Evolutionary conservation across 2,888 invertebrate genomes (phyloP).

Genomic region (Drosophila percnosoma): DNA sequence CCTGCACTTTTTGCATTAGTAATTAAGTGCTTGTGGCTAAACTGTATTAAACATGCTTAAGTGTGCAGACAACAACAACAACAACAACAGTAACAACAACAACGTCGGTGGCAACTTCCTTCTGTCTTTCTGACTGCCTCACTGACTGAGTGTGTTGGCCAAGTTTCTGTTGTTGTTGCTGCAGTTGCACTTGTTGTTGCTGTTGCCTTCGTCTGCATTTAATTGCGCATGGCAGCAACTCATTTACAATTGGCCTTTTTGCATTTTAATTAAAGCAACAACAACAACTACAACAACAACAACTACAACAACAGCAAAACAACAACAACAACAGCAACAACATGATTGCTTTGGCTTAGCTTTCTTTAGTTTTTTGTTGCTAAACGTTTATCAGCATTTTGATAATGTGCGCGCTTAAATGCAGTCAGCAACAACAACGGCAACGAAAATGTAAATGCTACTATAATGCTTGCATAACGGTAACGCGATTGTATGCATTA

Average conservation of each 20-base stretch:
- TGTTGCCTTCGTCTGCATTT: conserved; percentile 65
- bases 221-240: conserved; percentile 71
- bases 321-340: not conserved
- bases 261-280: conserved; percentile 78
- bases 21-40: conserved; percentile 84
- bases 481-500: conserved; percentile 49
- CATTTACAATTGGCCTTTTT: conserved; percentile 80
- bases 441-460: conserved; percentile 33
- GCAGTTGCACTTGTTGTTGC: conserved; percentile 21
- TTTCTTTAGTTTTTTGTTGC: conserved; percentile 29
- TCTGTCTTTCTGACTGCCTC: conserved; percentile 41
- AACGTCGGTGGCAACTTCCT: conserved; percentile 60
- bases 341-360: conserved; percentile 1
- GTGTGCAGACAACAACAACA: conserved; percentile 73
- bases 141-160: conserved; percentile 29
- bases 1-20: conserved; percentile 65
- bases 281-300: conserved; percentile 13
- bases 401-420: conserved; percentile 78
- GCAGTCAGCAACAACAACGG: conserved; percentile 39
- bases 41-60: conserved; percentile 84
- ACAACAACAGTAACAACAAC: conserved; percentile 33
- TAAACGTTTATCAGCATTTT: conserved; percentile 84
- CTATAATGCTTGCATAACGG: conserved; percentile 74
- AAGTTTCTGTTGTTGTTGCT: conserved; percentile 18
- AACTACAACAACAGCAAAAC: conserved; percentile 2